Evolutionary conservation across 1,140 invertebrate genomes (phyloP).

Genomic region (Zaprionus capensis): DNA sequence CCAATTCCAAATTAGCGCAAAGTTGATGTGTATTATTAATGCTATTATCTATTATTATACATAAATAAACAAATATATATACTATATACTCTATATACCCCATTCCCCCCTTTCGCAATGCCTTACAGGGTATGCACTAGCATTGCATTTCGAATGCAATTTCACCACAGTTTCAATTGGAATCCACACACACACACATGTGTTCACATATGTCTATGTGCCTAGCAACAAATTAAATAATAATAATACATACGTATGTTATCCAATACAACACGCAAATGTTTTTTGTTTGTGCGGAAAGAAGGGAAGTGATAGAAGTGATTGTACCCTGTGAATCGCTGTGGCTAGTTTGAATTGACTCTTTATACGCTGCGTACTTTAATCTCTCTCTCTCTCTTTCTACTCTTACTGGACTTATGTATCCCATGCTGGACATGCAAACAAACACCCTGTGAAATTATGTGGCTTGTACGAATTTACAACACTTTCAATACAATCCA

Average conservation of each 20-base stretch:
- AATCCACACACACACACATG: not conserved
- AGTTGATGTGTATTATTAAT: slow-evolving; percentile 59
- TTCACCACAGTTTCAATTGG: not conserved
- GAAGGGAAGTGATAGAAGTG: not conserved
- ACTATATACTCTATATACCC: not conserved
- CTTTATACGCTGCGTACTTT: no score
- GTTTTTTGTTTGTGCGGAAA: not conserved
- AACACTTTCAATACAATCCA: no score
- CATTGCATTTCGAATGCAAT: slow-evolving; percentile 22
- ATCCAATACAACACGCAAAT: not conserved
- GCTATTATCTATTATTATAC: slow-evolving; percentile 44
- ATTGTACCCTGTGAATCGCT: not conserved
- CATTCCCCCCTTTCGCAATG: not conserved
- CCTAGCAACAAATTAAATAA: slow-evolving; percentile 38
- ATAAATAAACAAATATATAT: slow-evolving; percentile 34
- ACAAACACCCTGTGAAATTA: no score
- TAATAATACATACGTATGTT: slow-evolving; percentile 28
- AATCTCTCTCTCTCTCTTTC: no score
- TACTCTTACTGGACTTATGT: no score
- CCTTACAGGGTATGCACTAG: not conserved
- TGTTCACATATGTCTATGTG: slow-evolving; percentile 6
- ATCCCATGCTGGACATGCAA: no score
- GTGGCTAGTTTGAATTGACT: no score
- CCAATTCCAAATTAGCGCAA: slow-evolving; percentile 29
- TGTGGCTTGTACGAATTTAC: no score